phyloP scores from a whole-genome alignment of 1,140 invertebrate species.

The Brachionus rotundiformis region DNA sequence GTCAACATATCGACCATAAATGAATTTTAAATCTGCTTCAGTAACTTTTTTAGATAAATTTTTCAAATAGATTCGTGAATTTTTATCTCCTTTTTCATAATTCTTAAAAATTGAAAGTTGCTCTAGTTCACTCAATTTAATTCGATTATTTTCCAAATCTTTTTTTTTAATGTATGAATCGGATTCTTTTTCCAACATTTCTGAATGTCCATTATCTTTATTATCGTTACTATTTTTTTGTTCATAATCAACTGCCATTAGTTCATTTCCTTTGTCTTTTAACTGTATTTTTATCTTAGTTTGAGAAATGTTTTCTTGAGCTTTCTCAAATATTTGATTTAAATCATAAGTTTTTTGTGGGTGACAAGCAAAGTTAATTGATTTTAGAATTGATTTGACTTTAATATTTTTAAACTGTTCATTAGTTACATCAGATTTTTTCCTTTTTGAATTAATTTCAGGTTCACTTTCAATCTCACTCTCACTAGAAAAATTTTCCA shows the following conservation, averaged over 20 bases:
- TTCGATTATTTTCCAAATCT: slow-evolving; percentile 69
- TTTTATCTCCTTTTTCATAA: slow-evolving; percentile 77
- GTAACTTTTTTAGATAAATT: slow-evolving; percentile 81
- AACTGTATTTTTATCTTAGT: neutral
- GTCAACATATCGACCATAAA: slow-evolving; percentile 73
- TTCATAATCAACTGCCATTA: slow-evolving; percentile 19
- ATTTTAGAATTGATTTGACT: slow-evolving; percentile 44
- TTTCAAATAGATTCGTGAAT: slow-evolving; percentile 82
- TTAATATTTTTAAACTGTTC: neutral
- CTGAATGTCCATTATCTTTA: too few species aligned
- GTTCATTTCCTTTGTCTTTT: slow-evolving; percentile 11
- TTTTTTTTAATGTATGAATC: slow-evolving; percentile 63
- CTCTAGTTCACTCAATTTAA: slow-evolving; percentile 72
- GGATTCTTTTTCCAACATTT: too few species aligned
- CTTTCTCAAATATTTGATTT: slow-evolving; percentile 20
- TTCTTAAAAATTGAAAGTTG: slow-evolving; percentile 80
- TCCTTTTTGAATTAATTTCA: neutral
- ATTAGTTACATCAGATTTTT: neutral
- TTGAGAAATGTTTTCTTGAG: neutral
- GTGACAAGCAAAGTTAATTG: neutral
- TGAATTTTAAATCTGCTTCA: slow-evolving; percentile 74
- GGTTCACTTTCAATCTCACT: slow-evolving; percentile 13
- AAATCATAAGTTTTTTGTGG: neutral
- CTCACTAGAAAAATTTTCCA: slow-evolving; percentile 13
- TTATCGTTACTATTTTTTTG: too few species aligned